Percentiles rank a stretch among this genome's conserved stretches.
phyloP scores from a whole-genome alignment of 2,797 vertebrate species.

The Atherinosoma microstoma region DNA sequence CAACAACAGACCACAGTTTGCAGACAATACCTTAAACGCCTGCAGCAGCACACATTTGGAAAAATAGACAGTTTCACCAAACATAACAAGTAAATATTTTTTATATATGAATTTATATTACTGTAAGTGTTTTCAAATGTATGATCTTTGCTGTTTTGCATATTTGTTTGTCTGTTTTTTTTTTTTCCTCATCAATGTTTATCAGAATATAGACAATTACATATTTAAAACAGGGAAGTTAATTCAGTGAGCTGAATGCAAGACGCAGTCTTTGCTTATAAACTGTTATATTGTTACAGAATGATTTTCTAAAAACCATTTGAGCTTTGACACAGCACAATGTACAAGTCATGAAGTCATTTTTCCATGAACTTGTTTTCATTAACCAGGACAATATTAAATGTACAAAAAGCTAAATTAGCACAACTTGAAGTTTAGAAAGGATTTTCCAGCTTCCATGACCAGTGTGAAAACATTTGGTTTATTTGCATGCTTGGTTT shows the following conservation, averaged over 20 bases:
- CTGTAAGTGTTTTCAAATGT: neutral
- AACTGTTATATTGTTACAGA: constrained; percentile 26
- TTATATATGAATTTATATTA: no score
- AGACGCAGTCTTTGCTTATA: constrained; percentile 7
- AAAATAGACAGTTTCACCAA: neutral
- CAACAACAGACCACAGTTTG: neutral
- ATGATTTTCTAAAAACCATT: constrained; percentile 18
- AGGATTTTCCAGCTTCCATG: neutral
- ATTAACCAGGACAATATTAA: neutral
- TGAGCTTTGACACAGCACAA: constrained; percentile 17
- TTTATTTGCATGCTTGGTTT: neutral
- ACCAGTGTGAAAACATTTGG: neutral
- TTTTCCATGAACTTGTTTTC: constrained; percentile 20
- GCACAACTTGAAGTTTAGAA: neutral
- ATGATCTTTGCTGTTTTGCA: neutral
- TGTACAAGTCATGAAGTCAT: constrained; percentile 6
- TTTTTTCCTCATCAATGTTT: neutral
- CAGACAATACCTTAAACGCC: neutral
- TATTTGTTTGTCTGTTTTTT: neutral
- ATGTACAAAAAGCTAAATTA: neutral
- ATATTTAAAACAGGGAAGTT: neutral
- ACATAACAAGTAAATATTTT: neutral
- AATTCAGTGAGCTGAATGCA: neutral
- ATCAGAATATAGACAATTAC: neutral
- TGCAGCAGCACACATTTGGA: neutral